Evolutionary conservation across 2,888 invertebrate species (phyloP), one percentile per base, ranked within the genome.

Genomic region (Chloromyia formosa): DNA sequence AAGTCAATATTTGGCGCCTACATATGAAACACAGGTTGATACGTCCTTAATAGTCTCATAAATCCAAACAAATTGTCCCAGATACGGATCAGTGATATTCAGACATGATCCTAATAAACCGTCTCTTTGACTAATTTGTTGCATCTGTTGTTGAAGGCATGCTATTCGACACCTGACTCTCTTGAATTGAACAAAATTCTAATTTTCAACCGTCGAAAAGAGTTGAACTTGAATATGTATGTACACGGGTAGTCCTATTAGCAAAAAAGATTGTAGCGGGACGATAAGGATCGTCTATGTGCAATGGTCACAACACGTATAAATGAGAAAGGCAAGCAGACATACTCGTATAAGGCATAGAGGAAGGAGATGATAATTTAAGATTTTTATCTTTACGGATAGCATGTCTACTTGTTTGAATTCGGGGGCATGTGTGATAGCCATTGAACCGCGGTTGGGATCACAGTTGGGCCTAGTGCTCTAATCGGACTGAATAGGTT

Each of bases 271-370:
- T 49, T n/a, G 12, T 12, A n/a, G 2, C 49, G 49, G 12, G 12
- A n/a, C 16, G 49, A 49, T 49, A 49, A 49, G 49, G 49, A 49
- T 49, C 49, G 49, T 49, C 49, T 49, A 49, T n/a, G 16, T 49
- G 16, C 49, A n/a, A 49, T n/a, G 49, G 49, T 35, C 27, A 35
- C 27, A 35, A 35, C 27, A 35, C 27, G 27, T 35, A 35, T 7
- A 35, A 35, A 35, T 35, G 27, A 35, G 27, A 35, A 7, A 4
- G 27, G 27, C 7, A 35, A 7, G 7, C 27, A 35, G 27, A 35
- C 27, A 7, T 35, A 35, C 27, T 2, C 2, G 27, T 7, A 35
- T 35, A 35, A 49, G 16, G 3, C 49, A 12, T n/a, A 49, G 4
- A n/a, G 16, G 49, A n/a, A 49, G 16, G 16, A 49, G 12, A 49